Conservation (phyloP, 2,797 vertebrate species). For the Coregonus ussuriensis region DNA sequence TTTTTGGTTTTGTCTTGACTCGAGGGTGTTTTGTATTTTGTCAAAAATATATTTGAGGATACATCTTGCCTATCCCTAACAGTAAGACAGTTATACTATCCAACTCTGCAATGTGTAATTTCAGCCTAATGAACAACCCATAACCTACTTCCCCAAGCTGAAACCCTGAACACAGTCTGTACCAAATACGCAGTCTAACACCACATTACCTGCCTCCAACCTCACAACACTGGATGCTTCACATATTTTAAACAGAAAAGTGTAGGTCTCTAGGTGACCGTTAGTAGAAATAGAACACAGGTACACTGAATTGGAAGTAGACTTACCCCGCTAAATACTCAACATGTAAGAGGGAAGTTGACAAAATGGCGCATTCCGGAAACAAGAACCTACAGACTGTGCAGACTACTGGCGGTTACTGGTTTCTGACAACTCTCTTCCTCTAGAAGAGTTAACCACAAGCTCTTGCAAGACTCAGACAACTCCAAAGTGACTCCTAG, state of each 20-base stretch:
- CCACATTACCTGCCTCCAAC: neutral
- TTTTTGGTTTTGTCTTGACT: neutral
- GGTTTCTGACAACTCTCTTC: too few species aligned
- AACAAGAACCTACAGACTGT: conserved; percentile 44
- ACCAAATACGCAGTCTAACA: neutral
- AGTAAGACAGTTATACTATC: neutral
- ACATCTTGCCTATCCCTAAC: neutral
- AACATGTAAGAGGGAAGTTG: conserved; percentile 62
- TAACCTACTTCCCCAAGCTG: neutral
- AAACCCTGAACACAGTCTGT: neutral
- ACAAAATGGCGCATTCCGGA: conserved; percentile 89
- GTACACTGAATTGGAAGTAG: conserved; percentile 21
- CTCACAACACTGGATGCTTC: too few species aligned
- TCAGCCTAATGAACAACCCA: neutral
- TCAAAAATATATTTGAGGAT: neutral
- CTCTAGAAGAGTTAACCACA: conserved; percentile 26
- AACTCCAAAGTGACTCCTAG: conserved; percentile 40
- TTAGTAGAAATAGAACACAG: conserved; percentile 4
- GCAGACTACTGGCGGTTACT: too few species aligned
- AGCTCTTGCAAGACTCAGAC: conserved; percentile 46
- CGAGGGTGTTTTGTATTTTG: neutral
- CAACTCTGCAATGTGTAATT: neutral
- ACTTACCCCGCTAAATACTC: conserved; percentile 67
- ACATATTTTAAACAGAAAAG: neutral
- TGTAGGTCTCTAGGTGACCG: neutral